Evolutionary conservation across 2,888 invertebrate genomes (phyloP), one percentile per base, ranked within the genome.

Genomic region (Tricholauxania praeusta): DNA sequence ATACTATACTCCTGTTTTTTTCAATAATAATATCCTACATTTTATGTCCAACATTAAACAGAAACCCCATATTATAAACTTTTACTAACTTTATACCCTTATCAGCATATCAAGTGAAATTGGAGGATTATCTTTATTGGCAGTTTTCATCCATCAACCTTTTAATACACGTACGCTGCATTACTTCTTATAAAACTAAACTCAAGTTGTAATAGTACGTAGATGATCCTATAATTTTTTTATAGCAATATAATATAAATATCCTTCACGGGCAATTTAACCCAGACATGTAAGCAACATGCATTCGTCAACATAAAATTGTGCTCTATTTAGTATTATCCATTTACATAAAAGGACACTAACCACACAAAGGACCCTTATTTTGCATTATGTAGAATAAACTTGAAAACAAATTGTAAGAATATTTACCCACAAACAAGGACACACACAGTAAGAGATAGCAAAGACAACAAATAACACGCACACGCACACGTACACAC

Each of bases 371-470:
- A 22, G 14, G 64, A 51, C 28, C 52, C 51, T 51, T 28, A 51
- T 19, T 14, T 28, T 48, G 48, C 51, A 51, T 65, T 65, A 39
- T 39, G 39, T 39, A 65, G 64, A 51, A 65, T 65, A 51, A 65
- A 52, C 52, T 28, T 32, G 53, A 66, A 53, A 66, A 53, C 65
- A 66, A 66, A 66, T 66, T 66, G 52, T 39, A 39, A 66, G 28
- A 52, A 66, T 53, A 66, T 66, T 28, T 39, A 53, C 28, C 52
- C 65, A 7, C 65, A 39, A 66, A 28, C 53, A 22, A 12, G 28
- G n/a, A 32, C 32, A 53, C 15, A 51, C 51, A 48, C 39, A 39
- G 39, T 10, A 39, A 10, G 39, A 39, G 39, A 39, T 39, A 10
- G 10, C 39, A 39, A 39, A 39, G 39, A 39, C 39, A 39, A 39